Conservation (phyloP, 1,140 invertebrate genomes). For the Caenorhabditis briggsae region DNA sequence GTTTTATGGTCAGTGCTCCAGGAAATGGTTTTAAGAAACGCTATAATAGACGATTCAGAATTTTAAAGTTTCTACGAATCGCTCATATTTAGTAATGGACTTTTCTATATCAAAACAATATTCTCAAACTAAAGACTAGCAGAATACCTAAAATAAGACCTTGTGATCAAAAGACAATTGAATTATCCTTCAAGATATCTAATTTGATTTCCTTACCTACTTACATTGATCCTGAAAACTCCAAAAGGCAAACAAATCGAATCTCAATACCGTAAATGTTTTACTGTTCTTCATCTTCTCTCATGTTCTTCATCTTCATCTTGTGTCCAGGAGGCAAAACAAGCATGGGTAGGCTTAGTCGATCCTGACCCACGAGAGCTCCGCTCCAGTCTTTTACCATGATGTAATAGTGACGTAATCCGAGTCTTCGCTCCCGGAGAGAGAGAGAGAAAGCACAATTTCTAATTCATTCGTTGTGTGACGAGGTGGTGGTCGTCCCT, state of each 20-base stretch:
- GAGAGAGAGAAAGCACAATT: slow-evolving; percentile 7
- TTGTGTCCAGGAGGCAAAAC: neutral
- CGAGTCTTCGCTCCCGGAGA: neutral
- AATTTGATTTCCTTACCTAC: no score
- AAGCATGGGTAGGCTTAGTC: neutral
- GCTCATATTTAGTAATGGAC: no score
- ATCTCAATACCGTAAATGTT: no score
- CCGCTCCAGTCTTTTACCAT: slow-evolving; percentile 1
- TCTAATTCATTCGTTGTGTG: slow-evolving; percentile 12
- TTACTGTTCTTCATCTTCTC: neutral
- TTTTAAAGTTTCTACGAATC: no score
- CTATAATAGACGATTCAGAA: no score
- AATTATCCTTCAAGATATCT: no score
- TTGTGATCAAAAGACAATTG: no score
- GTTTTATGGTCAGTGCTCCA: neutral
- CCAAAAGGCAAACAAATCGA: no score
- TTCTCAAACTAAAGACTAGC: no score
- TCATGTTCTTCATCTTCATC: neutral
- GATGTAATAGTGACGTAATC: slow-evolving; percentile 53
- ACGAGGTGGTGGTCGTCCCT: neutral
- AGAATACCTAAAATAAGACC: no score
- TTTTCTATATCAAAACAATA: no score
- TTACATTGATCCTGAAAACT: no score
- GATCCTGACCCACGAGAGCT: neutral
- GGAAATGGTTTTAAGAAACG: neutral